Conservation (phyloP, 2,888 invertebrate genomes). For the Petrophora chlorosata region DNA sequence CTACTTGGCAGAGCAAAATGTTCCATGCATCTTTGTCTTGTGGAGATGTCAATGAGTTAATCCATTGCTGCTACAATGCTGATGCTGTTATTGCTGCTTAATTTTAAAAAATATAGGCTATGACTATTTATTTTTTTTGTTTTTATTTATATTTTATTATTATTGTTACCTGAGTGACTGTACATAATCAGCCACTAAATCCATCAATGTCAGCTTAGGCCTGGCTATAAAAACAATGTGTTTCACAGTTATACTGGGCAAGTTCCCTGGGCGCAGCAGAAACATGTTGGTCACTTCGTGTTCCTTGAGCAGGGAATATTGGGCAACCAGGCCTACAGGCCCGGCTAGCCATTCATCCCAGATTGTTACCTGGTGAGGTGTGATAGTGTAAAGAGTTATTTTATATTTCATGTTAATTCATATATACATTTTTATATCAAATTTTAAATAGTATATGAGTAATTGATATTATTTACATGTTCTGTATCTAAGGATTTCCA, state of each 20-base stretch:
- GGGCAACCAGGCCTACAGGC: conserved; percentile 93
- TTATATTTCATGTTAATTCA: too few relatives aligned
- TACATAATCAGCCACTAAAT: conserved; percentile 90
- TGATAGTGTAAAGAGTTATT: background rate
- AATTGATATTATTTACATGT: too few relatives aligned
- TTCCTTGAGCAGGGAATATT: conserved; percentile 90
- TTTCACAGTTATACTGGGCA: conserved; percentile 88
- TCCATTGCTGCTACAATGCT: too few relatives aligned
- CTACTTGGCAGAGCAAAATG: too few relatives aligned
- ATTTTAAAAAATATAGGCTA: background rate
- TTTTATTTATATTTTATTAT: too few relatives aligned
- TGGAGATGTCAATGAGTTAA: too few relatives aligned
- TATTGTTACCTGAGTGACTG: conserved; percentile 60
- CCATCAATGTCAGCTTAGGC: conserved; percentile 92
- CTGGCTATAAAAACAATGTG: conserved; percentile 95
- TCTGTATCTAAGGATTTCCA: too few relatives aligned
- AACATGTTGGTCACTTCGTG: conserved; percentile 94
- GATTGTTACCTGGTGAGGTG: conserved; percentile 85
- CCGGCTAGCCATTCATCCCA: conserved; percentile 95
- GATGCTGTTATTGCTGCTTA: too few relatives aligned
- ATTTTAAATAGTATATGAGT: too few relatives aligned
- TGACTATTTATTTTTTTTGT: too few relatives aligned
- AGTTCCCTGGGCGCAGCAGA: conserved; percentile 86
- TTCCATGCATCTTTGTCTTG: too few relatives aligned
- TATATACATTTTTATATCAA: too few relatives aligned